Evolutionary conservation across 2,888 invertebrate species (phyloP).

Genomic region (Leuctra nigra): DNA sequence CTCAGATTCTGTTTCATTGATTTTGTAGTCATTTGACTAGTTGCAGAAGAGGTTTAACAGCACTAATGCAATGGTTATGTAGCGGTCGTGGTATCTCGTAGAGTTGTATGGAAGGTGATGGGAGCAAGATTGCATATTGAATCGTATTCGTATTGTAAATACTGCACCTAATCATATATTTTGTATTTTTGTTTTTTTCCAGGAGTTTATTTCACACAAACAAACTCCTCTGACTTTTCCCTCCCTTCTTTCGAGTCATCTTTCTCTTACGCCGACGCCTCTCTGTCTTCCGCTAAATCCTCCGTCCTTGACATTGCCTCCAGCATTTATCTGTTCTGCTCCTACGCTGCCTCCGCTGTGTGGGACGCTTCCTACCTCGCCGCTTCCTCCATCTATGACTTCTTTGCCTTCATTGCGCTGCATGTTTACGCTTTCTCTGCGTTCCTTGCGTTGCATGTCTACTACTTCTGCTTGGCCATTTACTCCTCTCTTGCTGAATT

Average conservation of each 20-base stretch:
- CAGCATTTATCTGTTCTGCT: neutral
- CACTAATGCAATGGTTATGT: too few species aligned
- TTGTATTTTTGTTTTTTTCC: neutral
- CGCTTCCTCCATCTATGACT: too few species aligned
- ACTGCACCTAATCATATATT: too few species aligned
- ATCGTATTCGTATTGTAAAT: too few species aligned
- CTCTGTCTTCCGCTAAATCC: too few species aligned
- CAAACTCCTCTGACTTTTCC: neutral
- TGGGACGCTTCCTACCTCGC: too few species aligned
- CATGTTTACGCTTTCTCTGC: neutral
- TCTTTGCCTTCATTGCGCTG: neutral
- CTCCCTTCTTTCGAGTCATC: neutral
- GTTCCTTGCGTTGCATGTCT: neutral
- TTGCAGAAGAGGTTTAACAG: too few species aligned
- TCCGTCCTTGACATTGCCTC: neutral
- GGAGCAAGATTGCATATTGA: too few species aligned
- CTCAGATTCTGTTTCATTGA: too few species aligned
- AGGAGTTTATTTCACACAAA: neutral
- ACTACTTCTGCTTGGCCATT: neutral
- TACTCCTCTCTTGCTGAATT: neutral
- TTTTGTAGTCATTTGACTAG: too few species aligned
- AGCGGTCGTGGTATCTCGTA: too few species aligned
- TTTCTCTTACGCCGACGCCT: neutral
- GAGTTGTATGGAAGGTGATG: too few species aligned
- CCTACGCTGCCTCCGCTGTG: neutral